phyloP scores from a whole-genome alignment of 2,797 vertebrate genomes.

The Agapornis canus region DNA sequence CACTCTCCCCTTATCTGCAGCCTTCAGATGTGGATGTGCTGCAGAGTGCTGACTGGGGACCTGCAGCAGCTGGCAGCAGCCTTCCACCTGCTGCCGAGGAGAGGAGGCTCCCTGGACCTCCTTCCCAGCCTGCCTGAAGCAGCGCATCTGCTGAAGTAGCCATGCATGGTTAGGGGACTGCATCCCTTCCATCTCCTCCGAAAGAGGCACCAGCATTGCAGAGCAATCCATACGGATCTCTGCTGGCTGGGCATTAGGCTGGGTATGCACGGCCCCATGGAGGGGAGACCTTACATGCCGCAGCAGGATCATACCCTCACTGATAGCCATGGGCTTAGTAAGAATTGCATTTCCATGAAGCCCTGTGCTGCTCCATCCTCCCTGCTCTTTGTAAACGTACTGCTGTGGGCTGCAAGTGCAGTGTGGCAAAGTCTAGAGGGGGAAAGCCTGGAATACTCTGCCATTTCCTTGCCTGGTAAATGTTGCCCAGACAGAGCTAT shows the following conservation, averaged over 20 bases:
- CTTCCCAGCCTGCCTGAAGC: neutral
- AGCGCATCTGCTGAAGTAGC: neutral
- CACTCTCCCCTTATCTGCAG: conserved; percentile 42
- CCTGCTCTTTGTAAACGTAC: neutral
- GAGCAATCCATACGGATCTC: accelerated
- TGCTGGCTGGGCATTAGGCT: neutral
- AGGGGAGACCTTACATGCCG: neutral
- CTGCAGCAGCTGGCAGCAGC: conserved; percentile 43
- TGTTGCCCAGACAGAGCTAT: accelerated
- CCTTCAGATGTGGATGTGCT: neutral
- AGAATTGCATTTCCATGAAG: neutral
- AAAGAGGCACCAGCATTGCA: neutral
- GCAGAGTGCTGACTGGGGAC: neutral
- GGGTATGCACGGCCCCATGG: neutral
- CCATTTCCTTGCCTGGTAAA: neutral
- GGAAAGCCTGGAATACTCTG: neutral
- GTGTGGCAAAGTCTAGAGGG: neutral
- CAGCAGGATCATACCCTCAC: neutral
- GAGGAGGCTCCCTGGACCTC: neutral
- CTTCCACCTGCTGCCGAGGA: neutral
- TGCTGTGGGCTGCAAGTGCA: neutral
- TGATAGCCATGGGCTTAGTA: accelerated
- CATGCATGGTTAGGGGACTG: neutral
- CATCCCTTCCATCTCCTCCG: neutral
- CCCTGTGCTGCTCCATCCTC: neutral